These are phyloP conservation scores for Pachydiplax longipennis DNA, from an alignment of 2,888 invertebrate genomes.

Conservation along the genomic window DNA sequence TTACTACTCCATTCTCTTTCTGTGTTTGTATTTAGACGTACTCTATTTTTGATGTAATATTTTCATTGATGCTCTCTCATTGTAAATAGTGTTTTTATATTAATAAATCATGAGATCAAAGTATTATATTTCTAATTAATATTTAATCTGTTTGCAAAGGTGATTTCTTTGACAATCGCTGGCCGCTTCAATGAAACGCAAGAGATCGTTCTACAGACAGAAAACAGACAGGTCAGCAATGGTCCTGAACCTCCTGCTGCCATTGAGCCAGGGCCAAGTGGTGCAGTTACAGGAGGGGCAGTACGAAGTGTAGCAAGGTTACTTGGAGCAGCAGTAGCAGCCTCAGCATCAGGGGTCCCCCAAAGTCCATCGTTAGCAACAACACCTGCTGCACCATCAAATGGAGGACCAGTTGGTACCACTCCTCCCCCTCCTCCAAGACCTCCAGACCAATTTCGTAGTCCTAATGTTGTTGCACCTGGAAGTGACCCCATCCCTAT, in stretches of 20 bases:
- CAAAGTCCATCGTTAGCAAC: conserved; percentile 26
- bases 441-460: conserved; percentile 56
- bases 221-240: conserved; percentile 30
- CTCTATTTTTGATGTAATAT: too few species aligned
- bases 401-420: conserved; percentile 30
- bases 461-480: conserved; percentile 87
- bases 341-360: conserved; percentile 10
- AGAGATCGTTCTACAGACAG: conserved; percentile 69
- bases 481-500: conserved; percentile 72
- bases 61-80: too few species aligned
- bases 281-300: conserved; percentile 48
- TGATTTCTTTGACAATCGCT: conserved; percentile 70
- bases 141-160: conserved; percentile 55
- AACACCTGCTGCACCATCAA: conserved; percentile 1
- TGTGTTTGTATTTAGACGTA: too few species aligned
- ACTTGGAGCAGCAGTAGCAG: conserved; percentile 17
- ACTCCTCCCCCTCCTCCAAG: conserved; percentile 46
- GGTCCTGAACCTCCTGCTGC: background rate
- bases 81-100: too few species aligned
- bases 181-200: conserved; percentile 72
- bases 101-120: background rate
- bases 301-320: conserved; percentile 25
- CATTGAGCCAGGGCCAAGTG: conserved; percentile 41
- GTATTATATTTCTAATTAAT: background rate
- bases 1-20: too few species aligned